Evolutionary conservation across 2,797 vertebrate genomes (phyloP).

Genomic region (Darevskia nairensis): DNA sequence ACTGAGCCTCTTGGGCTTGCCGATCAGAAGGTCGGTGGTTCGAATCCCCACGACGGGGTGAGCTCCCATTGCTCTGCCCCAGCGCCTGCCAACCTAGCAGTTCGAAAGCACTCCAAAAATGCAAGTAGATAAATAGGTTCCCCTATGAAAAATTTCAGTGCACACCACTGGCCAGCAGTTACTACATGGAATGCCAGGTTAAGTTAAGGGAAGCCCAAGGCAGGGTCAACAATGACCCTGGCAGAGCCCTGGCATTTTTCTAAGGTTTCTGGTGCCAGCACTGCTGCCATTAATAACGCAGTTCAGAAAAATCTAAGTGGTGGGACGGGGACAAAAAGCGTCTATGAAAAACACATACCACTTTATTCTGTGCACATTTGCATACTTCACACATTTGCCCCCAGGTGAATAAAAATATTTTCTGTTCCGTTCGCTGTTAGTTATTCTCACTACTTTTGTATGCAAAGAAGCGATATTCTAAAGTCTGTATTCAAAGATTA

Average conservation of each 20-base stretch:
- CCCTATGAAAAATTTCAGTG: no score
- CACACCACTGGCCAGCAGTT: not conserved
- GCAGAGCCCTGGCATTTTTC: no score
- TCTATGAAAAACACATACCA: not conserved
- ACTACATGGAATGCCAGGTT: not conserved
- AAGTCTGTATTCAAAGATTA: not conserved
- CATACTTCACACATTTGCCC: not conserved
- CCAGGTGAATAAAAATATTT: slow-evolving; percentile 6
- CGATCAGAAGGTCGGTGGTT: no score
- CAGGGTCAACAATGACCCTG: not conserved
- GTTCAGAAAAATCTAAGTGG: not conserved
- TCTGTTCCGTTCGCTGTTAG: not conserved
- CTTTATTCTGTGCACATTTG: slow-evolving; percentile 1
- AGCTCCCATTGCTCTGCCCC: no score
- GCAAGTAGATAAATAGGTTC: no score
- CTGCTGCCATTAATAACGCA: not conserved
- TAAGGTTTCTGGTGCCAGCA: not conserved
- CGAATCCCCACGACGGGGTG: no score
- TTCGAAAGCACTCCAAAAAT: no score
- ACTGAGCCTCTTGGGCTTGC: no score
- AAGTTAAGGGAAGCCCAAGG: not conserved
- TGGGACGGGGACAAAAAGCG: not conserved
- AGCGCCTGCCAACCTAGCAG: no score
- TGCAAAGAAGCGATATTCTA: not conserved
- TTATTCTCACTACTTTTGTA: not conserved